phyloP scores from a whole-genome alignment of 1,140 invertebrate species.

The Drosophila kepulauana region DNA sequence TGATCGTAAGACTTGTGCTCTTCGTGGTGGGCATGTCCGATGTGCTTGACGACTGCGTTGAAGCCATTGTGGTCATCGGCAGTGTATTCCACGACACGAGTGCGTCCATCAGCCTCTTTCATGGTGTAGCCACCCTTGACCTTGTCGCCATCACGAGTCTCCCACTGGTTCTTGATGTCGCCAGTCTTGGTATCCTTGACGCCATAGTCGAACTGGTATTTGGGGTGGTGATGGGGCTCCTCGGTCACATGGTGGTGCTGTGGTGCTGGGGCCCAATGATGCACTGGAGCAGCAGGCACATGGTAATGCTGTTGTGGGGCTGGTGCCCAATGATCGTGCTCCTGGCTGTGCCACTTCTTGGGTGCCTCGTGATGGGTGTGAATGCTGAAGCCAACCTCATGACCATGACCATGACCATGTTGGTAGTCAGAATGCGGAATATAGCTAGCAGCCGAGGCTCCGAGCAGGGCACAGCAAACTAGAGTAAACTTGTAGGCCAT shows the following conservation, averaged over 20 bases:
- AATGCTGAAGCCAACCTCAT: slow-evolving; percentile 54
- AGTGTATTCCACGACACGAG: slow-evolving; percentile 87
- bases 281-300: slow-evolving; percentile 22
- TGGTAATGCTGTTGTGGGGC: slow-evolving; percentile 39
- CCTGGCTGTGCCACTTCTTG: slow-evolving; percentile 63
- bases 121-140: slow-evolving; percentile 88
- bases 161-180: slow-evolving; percentile 89
- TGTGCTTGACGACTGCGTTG: slow-evolving; percentile 87
- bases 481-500: slow-evolving; percentile 56
- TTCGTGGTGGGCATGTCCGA: slow-evolving; percentile 85
- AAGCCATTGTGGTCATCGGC: slow-evolving; percentile 87
- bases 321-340: slow-evolving; percentile 45
- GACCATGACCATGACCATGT: slow-evolving; percentile 43
- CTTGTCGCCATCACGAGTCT: slow-evolving; percentile 87
- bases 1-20: slow-evolving; percentile 49
- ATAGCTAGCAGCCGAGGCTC: slow-evolving; percentile 44
- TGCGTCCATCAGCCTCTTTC: slow-evolving; percentile 87
- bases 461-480: slow-evolving; percentile 51
- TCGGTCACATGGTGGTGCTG: slow-evolving; percentile 48
- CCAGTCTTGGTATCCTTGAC: slow-evolving; percentile 90
- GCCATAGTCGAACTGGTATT: slow-evolving; percentile 91
- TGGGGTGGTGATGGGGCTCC: slow-evolving; percentile 86
- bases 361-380: slow-evolving; percentile 66
- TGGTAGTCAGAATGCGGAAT: slow-evolving; percentile 49
- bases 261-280: slow-evolving; percentile 45